phyloP scores from a whole-genome alignment of 1,140 invertebrate genomes.

The Drosophila serrata region DNA sequence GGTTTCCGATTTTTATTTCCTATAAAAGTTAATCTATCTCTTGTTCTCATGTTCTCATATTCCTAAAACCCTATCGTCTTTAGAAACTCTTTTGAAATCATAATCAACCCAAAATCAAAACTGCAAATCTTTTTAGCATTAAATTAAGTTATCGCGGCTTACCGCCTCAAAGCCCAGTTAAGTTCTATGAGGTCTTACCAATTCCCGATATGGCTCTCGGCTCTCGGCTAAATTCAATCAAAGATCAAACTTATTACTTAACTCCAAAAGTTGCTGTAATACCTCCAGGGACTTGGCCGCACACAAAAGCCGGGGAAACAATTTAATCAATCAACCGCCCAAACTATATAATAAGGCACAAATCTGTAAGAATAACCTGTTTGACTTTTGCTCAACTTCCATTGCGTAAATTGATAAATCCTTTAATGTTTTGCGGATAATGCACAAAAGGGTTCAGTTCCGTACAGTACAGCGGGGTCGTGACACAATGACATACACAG shows the following conservation, averaged over 20 bases:
- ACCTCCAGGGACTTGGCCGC: conserved; percentile 5
- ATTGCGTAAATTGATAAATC: conserved; percentile 79
- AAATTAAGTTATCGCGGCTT: conserved; percentile 15
- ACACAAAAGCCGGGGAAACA: conserved; percentile 23
- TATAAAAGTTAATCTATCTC: rapidly evolving
- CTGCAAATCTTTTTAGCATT: background rate
- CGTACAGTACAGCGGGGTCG: background rate
- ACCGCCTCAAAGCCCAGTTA: background rate
- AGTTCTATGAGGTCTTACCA: conserved; percentile 17
- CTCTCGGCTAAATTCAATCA: conserved; percentile 26
- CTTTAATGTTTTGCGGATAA: conserved; percentile 61
- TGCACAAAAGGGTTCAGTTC: conserved; percentile 34
- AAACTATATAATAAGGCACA: conserved; percentile 49
- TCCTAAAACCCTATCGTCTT: background rate
- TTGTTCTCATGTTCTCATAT: too few species aligned
- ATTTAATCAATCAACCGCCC: conserved; percentile 73
- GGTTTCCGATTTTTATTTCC: background rate
- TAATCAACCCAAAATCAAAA: background rate
- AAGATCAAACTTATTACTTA: conserved; percentile 41
- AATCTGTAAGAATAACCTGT: conserved; percentile 42
- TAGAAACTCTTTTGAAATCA: too few species aligned
- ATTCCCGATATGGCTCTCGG: conserved; percentile 3
- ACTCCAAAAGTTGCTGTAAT: conserved; percentile 20
- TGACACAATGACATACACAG: conserved; percentile 37
- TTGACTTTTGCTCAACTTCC: conserved; percentile 51